Evolutionary conservation across 2,113 vertebrate genomes (phyloP).

Genomic region (Sander lucioperca): DNA sequence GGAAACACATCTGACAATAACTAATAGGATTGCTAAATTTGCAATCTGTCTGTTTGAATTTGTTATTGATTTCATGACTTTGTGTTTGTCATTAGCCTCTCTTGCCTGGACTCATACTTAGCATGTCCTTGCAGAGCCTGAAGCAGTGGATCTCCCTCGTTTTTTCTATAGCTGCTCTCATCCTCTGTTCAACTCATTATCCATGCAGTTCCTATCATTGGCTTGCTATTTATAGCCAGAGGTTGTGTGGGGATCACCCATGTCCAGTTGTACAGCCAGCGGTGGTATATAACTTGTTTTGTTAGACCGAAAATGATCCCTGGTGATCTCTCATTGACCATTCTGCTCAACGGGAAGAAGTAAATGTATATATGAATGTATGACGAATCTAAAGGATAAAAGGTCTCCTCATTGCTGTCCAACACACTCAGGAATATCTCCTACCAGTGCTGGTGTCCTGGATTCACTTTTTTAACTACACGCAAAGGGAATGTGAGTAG

Average conservation of each 20-base stretch:
- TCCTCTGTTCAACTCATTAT: conserved; percentile 69
- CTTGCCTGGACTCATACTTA: neutral
- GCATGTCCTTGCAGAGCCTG: conserved; percentile 23
- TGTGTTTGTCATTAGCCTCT: conserved; percentile 9
- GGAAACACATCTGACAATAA: neutral
- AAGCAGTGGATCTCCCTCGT: conserved; percentile 27
- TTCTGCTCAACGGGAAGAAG: conserved; percentile 18
- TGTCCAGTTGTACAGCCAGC: conserved; percentile 46
- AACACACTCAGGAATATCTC: conserved; percentile 13
- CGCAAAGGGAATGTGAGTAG: neutral
- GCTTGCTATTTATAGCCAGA: conserved; percentile 75
- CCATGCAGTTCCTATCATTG: conserved; percentile 50
- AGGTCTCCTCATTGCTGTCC: conserved; percentile 26
- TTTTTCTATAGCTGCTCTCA: conserved; percentile 39
- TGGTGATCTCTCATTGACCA: conserved; percentile 28
- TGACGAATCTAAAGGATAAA: conserved; percentile 23
- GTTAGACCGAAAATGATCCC: conserved; percentile 1
- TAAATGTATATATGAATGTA: neutral
- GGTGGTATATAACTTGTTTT: conserved; percentile 30
- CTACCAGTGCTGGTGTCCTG: conserved; percentile 32
- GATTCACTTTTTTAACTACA: conserved; percentile 8
- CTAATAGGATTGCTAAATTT: neutral
- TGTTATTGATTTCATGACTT: neutral
- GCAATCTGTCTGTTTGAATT: neutral
- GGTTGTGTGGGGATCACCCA: conserved; percentile 54